Percentiles rank a stretch among this genome's conserved stretches.
These are phyloP conservation scores for Cerceris rybyensis DNA, from an alignment of 2,888 invertebrate genomes.

Conservation along the genomic window DNA sequence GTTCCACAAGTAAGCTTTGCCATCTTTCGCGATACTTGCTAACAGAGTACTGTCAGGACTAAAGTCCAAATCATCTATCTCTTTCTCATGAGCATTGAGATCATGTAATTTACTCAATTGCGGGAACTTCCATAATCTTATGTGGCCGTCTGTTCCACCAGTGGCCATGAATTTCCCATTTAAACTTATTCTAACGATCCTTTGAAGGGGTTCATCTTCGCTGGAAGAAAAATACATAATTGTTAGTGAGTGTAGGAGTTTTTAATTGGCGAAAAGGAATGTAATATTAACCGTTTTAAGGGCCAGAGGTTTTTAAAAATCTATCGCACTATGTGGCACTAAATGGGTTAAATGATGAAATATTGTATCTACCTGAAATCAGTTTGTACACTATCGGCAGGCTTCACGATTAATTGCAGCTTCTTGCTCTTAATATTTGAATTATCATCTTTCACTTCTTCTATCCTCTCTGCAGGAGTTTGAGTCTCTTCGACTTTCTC, in stretches of 20 bases:
- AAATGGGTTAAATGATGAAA: background rate
- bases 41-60: constrained; percentile 90
- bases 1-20: constrained; percentile 91
- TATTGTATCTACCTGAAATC: constrained; percentile 87
- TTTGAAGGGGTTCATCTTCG: constrained; percentile 90
- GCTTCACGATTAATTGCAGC: constrained; percentile 89
- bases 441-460: constrained; percentile 71
- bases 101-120: constrained; percentile 88
- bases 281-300: background rate
- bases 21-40: constrained; percentile 94
- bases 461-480: constrained; percentile 51
- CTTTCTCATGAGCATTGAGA: constrained; percentile 91
- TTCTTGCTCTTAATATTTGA: constrained; percentile 82
- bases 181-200: constrained; percentile 91
- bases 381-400: constrained; percentile 92
- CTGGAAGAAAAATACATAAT: constrained; percentile 62
- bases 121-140: constrained; percentile 95
- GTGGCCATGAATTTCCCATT: constrained; percentile 93
- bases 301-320: background rate
- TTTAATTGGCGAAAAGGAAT: background rate
- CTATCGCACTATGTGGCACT: background rate
- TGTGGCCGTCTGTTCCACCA: constrained; percentile 94
- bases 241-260: no score
- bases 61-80: constrained; percentile 97
- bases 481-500: constrained; percentile 59